phyloP scores from a whole-genome alignment of 2,113 vertebrate genomes.

The Nymphicus hollandicus region DNA sequence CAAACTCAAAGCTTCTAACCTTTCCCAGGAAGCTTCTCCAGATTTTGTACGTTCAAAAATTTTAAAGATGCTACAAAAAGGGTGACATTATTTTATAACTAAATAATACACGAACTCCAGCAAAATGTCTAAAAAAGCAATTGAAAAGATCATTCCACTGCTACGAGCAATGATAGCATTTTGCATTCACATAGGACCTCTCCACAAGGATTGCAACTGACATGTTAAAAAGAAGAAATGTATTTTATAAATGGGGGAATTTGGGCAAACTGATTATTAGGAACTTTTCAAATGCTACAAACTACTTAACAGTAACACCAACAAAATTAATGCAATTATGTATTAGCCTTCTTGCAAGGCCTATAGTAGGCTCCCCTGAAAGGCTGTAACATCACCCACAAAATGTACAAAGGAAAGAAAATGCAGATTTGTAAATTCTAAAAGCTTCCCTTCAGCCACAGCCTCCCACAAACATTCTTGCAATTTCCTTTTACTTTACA shows the following conservation, averaged over 20 bases:
- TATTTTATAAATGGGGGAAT: neutral
- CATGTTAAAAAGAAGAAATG: neutral
- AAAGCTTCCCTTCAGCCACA: neutral
- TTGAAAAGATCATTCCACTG: neutral
- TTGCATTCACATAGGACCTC: neutral
- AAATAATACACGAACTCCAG: neutral
- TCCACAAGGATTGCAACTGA: neutral
- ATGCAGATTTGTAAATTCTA: neutral
- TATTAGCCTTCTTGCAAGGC: neutral
- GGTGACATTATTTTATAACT: neutral
- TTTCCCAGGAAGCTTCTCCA: neutral
- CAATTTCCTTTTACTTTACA: neutral
- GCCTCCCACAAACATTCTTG: neutral
- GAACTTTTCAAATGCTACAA: neutral
- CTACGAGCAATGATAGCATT: neutral
- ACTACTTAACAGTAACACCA: neutral
- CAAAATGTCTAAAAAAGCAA: neutral
- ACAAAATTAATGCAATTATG: neutral
- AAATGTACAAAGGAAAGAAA: neutral
- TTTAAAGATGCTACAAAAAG: neutral
- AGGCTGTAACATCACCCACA: neutral
- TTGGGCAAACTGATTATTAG: neutral
- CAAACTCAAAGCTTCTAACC: neutral
- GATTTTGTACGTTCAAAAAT: neutral
- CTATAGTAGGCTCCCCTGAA: neutral